A percentile compares a stretch with the other conserved stretches of the same genome.
These are phyloP conservation scores for Minunthozetes semirufus DNA, from an alignment of 2,888 invertebrate species.

Conservation along the genomic window DNA sequence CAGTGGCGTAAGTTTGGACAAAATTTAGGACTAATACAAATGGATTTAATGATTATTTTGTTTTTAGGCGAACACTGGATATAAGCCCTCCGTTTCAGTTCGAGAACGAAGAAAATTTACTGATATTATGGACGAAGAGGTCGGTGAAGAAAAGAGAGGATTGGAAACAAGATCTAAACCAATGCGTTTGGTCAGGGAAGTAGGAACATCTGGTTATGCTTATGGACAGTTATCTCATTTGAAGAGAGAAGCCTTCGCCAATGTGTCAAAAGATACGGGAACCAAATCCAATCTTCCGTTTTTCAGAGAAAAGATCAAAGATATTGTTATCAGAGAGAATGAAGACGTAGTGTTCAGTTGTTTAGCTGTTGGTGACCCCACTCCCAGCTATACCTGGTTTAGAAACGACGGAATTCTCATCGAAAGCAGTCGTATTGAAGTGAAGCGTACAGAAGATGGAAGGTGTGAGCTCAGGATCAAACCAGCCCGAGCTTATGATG, in stretches of 20 bases:
- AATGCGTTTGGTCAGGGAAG: constrained; percentile 69
- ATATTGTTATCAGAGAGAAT: constrained; percentile 71
- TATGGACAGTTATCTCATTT: constrained; percentile 65
- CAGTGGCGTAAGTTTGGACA: neutral
- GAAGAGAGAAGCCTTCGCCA: constrained; percentile 59
- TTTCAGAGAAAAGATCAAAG: constrained; percentile 84
- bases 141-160: constrained; percentile 73
- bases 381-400: constrained; percentile 74
- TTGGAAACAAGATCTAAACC: constrained; percentile 48
- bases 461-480: constrained; percentile 69
- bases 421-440: constrained; percentile 41
- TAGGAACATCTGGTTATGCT: constrained; percentile 74
- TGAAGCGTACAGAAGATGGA: constrained; percentile 50
- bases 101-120: constrained; percentile 83
- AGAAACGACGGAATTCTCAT: constrained; percentile 46
- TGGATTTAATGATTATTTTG: neutral
- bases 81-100: constrained; percentile 55
- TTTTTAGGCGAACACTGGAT: neutral
- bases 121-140: constrained; percentile 91
- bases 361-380: constrained; percentile 77
- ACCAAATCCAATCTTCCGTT: constrained; percentile 60
- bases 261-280: constrained; percentile 36
- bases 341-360: constrained; percentile 70
- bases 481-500: constrained; percentile 72
- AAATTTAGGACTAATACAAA: neutral